These are phyloP conservation scores for Drosophila dunni DNA, from an alignment of 1,140 invertebrate species.

Conservation along the genomic window DNA sequence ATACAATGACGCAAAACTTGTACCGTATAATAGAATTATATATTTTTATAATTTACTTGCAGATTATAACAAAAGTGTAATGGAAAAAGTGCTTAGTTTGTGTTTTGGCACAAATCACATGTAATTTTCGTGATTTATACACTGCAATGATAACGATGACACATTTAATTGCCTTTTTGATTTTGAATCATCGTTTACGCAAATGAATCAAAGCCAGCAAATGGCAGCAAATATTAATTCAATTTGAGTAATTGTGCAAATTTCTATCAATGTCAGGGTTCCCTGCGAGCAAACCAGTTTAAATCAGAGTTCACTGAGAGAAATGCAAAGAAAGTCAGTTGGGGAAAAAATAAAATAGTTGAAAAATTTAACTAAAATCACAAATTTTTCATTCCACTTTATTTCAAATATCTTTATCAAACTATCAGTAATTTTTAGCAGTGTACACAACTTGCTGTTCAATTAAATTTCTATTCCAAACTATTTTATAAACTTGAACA, in stretches of 20 bases:
- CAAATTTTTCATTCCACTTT: no score
- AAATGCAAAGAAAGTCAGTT: no score
- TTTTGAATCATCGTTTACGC: constrained; percentile 39
- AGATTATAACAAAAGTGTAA: constrained; percentile 6
- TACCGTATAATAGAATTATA: no score
- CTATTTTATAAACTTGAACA: not conserved
- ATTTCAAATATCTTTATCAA: no score
- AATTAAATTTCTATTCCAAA: not conserved
- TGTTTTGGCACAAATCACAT: not conserved
- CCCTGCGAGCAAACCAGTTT: constrained; percentile 45
- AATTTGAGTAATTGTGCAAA: constrained; percentile 68
- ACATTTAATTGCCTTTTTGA: constrained; percentile 23
- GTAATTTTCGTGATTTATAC: not conserved
- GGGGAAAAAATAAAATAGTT: no score
- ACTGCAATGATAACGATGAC: constrained; percentile 25
- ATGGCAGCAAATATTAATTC: constrained; percentile 63
- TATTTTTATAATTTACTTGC: no score
- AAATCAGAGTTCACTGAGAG: constrained; percentile 12
- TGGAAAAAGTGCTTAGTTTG: not conserved
- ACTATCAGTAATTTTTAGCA: no score
- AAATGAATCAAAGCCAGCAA: constrained; percentile 54
- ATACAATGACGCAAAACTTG: not conserved
- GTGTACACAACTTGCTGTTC: no score
- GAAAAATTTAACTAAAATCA: no score
- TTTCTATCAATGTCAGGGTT: constrained; percentile 50